Evolutionary conservation across 2,113 vertebrate genomes (phyloP).

Genomic region (Amblyopsis rosae): DNA sequence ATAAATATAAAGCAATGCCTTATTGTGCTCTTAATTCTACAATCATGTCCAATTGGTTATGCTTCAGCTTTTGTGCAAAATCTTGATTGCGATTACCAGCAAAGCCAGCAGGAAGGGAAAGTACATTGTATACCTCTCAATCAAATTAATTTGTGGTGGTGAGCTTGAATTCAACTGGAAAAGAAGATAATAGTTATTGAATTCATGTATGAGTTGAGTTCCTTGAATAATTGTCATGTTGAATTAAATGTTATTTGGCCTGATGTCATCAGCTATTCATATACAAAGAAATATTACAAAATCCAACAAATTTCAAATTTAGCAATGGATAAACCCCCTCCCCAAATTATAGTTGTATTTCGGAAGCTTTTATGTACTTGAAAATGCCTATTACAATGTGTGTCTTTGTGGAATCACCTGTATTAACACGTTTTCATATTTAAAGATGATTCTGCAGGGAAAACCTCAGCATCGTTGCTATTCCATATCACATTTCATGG

Average conservation of each 20-base stretch:
- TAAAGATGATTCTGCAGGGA: neutral
- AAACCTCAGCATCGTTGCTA: neutral
- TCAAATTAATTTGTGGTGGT: neutral
- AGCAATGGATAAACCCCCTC: neutral
- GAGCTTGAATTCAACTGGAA: conserved; percentile 1
- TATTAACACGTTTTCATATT: too few species aligned
- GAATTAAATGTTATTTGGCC: neutral
- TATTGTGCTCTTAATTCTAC: conserved; percentile 57
- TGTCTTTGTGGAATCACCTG: too few species aligned
- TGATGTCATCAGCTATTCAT: neutral
- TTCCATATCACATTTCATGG: neutral
- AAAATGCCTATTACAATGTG: too few species aligned
- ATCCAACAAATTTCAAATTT: neutral
- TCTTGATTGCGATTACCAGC: conserved; percentile 35
- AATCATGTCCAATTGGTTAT: conserved; percentile 26
- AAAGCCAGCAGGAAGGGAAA: conserved; percentile 24
- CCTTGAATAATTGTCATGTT: too few species aligned
- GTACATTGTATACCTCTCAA: conserved; percentile 12
- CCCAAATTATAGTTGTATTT: neutral
- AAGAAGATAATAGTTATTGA: too few species aligned
- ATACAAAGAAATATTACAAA: neutral
- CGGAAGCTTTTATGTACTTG: neutral
- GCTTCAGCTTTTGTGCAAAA: conserved; percentile 31
- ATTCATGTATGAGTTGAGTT: too few species aligned
- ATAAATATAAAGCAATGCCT: conserved; percentile 65